Evolutionary conservation across 2,888 invertebrate species (phyloP), one percentile per base, ranked within the genome.

Genomic region (Charanyca ferruginea): DNA sequence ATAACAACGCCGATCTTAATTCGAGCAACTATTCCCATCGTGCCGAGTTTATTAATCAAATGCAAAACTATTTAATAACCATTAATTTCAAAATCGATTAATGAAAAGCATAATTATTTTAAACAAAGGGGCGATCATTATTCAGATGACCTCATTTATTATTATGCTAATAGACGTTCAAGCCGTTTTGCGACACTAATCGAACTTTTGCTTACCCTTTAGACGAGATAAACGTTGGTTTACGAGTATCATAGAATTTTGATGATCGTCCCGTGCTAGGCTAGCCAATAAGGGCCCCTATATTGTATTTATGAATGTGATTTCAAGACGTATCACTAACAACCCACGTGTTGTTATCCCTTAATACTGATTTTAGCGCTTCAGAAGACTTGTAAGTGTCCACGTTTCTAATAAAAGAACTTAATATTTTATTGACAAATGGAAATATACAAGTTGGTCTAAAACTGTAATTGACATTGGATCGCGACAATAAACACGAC

Each of bases 401-500:
- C 2, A 49, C 28, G 38, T 72, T 71, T 45, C 41, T 20, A 72
- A 62, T 62, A 45, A 62, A 70, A 72, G 51, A 45, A 63, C 23
- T 63, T 48, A 38, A 41, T 1, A 48, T 45, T 66, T 38, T 22
- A 18, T 22, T 42, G 32, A 41, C 49, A 44, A 63, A 49, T 49
- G 48, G 28, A 35, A 35, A 42, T 22, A 13, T 38, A 11, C 1
- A 20, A 20, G 41, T 45, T 16, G 45, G 57, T 28, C 61, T 76
- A 54, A 41, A 58, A 49, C 42, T 73, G 78, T 82, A 84, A 81
- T 83, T 81, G 79, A 80, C 79, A 79, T 77, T 79, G 77, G 70
- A 83, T 69, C 67, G 57, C 55, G 69, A 68, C 81, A 83, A 82
- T 85, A 85, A 86, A 85, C 85, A 85, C 84, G 83, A 79, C 79